Evolutionary conservation across 2,797 vertebrate genomes (phyloP).

Genomic region (Fistularia tabacaria): DNA sequence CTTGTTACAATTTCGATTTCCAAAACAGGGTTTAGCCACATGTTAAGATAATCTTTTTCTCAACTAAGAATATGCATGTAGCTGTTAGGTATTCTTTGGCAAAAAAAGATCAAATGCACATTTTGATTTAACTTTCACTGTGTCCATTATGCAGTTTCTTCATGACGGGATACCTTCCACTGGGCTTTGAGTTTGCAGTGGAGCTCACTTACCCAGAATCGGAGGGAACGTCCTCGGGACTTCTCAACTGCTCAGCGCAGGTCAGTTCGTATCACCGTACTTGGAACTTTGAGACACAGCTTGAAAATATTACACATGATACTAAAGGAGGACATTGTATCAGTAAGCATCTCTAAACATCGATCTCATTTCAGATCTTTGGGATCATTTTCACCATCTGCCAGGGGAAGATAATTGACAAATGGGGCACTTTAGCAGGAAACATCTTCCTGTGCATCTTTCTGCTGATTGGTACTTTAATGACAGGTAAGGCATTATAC

Average conservation of each 20-base stretch:
- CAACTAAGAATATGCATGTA: too few species aligned
- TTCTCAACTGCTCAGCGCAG: conserved; percentile 95
- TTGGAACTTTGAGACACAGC: too few species aligned
- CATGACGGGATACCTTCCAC: conserved; percentile 94
- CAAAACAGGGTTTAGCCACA: conserved; percentile 3
- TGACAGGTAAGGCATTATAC: conserved; percentile 77
- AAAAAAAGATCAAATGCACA: not conserved
- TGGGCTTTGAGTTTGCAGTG: conserved; percentile 95
- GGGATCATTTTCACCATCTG: conserved; percentile 93
- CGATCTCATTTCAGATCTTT: conserved; percentile 80
- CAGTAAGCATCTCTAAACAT: not conserved
- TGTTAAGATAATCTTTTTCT: too few species aligned
- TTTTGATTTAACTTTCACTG: not conserved
- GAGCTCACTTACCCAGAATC: conserved; percentile 95
- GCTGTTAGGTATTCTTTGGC: not conserved
- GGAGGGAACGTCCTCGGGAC: conserved; percentile 92
- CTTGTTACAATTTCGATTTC: conserved; percentile 20
- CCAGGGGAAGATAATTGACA: conserved; percentile 88
- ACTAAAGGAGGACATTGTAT: not conserved
- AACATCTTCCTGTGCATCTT: conserved; percentile 89
- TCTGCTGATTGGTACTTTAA: conserved; percentile 79
- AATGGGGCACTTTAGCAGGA: conserved; percentile 77
- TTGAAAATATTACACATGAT: not conserved
- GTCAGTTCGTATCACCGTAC: conserved; percentile 54
- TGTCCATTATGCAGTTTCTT: conserved; percentile 80